Base-by-base conservation (phyloP, 2,797 vertebrate genomes). In the Peromyscus nudipes region DNA sequence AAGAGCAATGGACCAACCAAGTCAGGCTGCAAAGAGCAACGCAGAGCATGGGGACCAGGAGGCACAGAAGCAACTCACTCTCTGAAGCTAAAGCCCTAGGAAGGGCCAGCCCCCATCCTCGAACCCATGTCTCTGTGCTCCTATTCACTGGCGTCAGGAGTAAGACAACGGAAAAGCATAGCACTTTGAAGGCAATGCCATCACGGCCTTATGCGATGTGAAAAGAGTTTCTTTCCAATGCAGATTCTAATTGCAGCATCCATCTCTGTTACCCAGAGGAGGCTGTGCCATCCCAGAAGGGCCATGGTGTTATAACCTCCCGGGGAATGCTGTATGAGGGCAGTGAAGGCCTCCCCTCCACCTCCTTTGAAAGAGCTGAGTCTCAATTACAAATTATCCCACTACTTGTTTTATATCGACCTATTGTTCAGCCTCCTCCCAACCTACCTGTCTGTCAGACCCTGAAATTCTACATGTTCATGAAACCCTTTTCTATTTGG, bases 91-190 rank as follows among this genome's bases (percentile, higher is more conserved):
- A 55, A 29, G 55, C 31, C 23, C 83, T 19, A 46, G 83, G 23
- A 46, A 3, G 3, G n/a, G n/a, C 6, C 8, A 3, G 17, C 17
- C 40, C 1, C 0, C 0, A 9, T 49, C 49, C 57, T 81, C 25
- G 64, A 31, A 62, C 64, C 16, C 34, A 6, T 40, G 37, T 75
- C 46, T 86, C 4, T 19, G 11, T 31, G 11, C 43, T n/a, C 71
- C 52, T 14, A 25, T 37, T 60, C 46, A 0, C 7, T 0, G 3
- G 23, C 69, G 21, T 71, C 13, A 52, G 49, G 19, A 8, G 9
- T 23, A 12, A 87, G 69, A 71, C 27, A 37, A 40, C 10, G n/a
- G 25, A 76, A 9, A 25, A 5, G 21, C 55, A 23, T 43, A 65
- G 69, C 43, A 1, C 71, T 85, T 90, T 49, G 52, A 85, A 92